phyloP scores from a whole-genome alignment of 2,888 invertebrate species.

The Zonitis immaculata region DNA sequence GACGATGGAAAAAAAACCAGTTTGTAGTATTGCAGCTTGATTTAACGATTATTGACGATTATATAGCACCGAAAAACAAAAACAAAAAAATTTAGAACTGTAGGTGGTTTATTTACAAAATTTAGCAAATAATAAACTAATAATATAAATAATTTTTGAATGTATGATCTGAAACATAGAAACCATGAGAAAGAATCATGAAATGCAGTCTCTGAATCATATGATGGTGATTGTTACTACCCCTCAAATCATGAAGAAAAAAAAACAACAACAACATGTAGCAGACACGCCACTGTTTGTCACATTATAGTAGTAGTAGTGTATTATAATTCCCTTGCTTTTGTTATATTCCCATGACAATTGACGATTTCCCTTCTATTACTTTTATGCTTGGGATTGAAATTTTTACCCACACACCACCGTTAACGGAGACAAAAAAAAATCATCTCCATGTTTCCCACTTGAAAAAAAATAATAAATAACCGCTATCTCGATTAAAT shows the following conservation, averaged over 20 bases:
- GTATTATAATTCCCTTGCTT: conserved; percentile 26
- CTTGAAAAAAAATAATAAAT: too few species aligned
- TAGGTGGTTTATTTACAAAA: too few species aligned
- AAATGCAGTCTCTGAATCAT: background rate
- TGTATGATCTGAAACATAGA: too few species aligned
- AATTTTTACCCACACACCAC: conserved; percentile 24
- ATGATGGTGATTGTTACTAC: background rate
- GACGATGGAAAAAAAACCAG: background rate
- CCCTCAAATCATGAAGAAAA: too few species aligned
- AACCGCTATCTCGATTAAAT: conserved; percentile 8
- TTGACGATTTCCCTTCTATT: conserved; percentile 34
- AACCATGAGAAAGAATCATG: background rate
- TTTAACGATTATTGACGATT: background rate
- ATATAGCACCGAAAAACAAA: too few species aligned
- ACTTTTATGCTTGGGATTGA: conserved; percentile 32
- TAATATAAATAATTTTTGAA: too few species aligned
- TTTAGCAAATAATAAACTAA: too few species aligned
- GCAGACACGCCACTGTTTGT: conserved; percentile 28
- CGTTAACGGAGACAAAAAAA: too few species aligned
- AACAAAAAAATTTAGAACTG: too few species aligned
- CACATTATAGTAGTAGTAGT: conserved; percentile 26
- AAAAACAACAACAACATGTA: conserved; percentile 1
- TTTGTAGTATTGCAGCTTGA: background rate
- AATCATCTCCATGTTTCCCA: too few species aligned
- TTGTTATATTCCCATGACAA: conserved; percentile 34